Conservation (phyloP, 2,888 invertebrate genomes). For the Macrosiphum euphorbiae region DNA sequence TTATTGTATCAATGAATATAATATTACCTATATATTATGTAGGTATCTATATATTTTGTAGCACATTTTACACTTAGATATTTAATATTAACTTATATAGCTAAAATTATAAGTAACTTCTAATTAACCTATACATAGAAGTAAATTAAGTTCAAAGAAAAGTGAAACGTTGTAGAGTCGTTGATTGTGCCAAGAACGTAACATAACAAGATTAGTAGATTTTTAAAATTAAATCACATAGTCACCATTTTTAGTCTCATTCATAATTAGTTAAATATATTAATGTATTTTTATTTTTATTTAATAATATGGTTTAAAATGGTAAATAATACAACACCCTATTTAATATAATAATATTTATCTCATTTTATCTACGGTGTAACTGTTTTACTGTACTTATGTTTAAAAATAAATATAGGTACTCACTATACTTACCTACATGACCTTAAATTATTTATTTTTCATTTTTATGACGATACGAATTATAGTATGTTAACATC, state of each 20-base stretch:
- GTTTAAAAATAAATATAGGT: neutral
- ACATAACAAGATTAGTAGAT: constrained; percentile 1
- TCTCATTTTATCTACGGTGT: neutral
- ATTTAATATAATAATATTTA: neutral
- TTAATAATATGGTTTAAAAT: neutral
- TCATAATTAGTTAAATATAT: neutral
- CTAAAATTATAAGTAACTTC: neutral
- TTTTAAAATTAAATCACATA: constrained; percentile 21
- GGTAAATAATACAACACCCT: neutral
- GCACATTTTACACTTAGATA: neutral
- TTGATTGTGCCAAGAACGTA: constrained; percentile 23
- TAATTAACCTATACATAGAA: neutral
- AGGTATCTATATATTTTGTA: neutral
- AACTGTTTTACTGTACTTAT: neutral
- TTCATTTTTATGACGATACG: neutral
- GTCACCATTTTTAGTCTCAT: constrained; percentile 2
- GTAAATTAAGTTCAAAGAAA: constrained; percentile 19
- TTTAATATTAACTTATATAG: neutral
- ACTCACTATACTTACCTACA: neutral
- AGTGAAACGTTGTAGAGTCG: neutral
- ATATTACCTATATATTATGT: neutral
- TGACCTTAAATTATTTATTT: neutral
- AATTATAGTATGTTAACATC: neutral
- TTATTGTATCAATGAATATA: neutral
- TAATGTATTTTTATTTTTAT: neutral